Percentiles rank a stretch among this genome's conserved stretches.
phyloP scores from a whole-genome alignment of 2,797 vertebrate genomes.

The Macrochelys suwanniensis region DNA sequence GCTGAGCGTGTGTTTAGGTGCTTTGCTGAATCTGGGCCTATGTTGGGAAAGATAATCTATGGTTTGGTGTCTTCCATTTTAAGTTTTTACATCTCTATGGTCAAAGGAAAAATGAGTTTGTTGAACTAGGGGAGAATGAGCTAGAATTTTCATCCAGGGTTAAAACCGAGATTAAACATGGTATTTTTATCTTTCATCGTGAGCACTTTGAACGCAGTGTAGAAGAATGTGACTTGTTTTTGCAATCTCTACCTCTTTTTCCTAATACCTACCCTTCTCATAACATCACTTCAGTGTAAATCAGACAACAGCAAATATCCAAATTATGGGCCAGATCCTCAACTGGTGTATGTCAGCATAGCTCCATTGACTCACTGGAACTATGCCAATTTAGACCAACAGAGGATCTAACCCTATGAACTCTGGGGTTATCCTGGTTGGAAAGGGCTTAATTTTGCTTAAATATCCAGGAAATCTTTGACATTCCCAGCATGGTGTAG shows the following conservation, averaged over 20 bases:
- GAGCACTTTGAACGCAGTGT: rapidly evolving
- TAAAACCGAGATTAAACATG: background rate
- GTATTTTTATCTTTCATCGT: background rate
- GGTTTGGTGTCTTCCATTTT: background rate
- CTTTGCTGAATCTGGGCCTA: background rate
- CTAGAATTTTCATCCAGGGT: background rate
- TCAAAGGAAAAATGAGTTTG: background rate
- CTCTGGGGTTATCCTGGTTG: background rate
- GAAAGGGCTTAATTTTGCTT: background rate
- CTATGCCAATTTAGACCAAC: background rate
- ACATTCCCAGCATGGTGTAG: background rate
- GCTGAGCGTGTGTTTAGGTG: rapidly evolving
- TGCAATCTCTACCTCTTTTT: rapidly evolving
- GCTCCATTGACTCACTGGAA: background rate
- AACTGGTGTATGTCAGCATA: background rate
- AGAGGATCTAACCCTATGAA: background rate
- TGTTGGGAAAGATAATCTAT: background rate
- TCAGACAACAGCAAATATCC: background rate
- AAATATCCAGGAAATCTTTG: background rate
- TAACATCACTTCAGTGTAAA: background rate
- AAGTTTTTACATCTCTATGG: background rate
- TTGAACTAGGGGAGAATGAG: background rate
- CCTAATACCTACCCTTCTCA: rapidly evolving
- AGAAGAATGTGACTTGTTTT: background rate
- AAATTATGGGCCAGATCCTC: background rate